Evolutionary conservation across 2,888 invertebrate genomes (phyloP), one percentile per base, ranked within the genome.

Genomic region (Tineola bisselliella): DNA sequence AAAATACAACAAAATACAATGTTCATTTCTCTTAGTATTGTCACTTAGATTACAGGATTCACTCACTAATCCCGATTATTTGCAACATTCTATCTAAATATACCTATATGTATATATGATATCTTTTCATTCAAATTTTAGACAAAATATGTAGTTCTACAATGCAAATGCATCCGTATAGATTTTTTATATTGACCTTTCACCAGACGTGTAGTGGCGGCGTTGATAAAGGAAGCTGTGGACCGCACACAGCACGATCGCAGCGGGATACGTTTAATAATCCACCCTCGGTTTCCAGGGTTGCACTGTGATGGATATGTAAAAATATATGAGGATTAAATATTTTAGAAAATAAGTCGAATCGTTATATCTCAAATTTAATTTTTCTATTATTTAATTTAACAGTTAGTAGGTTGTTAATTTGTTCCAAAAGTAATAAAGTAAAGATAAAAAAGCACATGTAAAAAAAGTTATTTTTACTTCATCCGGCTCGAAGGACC

Each of bases 181-280:
- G 3, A 15, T 17, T n/a, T 38, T 38, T 38, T 38, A 48, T 48
- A 17, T 3, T 43, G 43, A 43, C 17, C 48, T 48, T 48, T 48
- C 48, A n/a, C 15, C 48, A 48, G 48, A 5, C 10, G 48, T 13
- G 48, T 48, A 17, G 48, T 48, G 48, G 6, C 48, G 15, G 48
- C 3, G 48, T 48, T 54, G 54, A 54, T 63, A 67, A 60, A 64
- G 63, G 65, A 65, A 65, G 65, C 66, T 65, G 25, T 17, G 48
- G 62, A 62, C 61, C 59, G 59, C 62, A 62, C 60, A 52, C 60
- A 60, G 58, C 44, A 56, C 60, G 64, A 63, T 54, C 73, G 63
- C 80, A 61, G 70, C 81, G 70, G 84, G 84, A 83, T 75, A 81
- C 82, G 77, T 82, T 83, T 82, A 82, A 82, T 84, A 84, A 77